Evolutionary conservation across 1,140 invertebrate genomes (phyloP).

Genomic region (Apis mellifera): Amel_HAv3.1 CM009933.2:5841501-5842000

Average conservation of each 20-base stretch:
- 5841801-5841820: not conserved
- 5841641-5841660: constrained; percentile 50
- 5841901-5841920: not conserved
- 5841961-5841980: too few relatives aligned
- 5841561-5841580: constrained; percentile 36
- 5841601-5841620: constrained; percentile 59
- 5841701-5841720: not conserved
- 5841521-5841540: constrained; percentile 23
- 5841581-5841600: constrained; percentile 65
- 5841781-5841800: constrained; percentile 20
- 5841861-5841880: not conserved
- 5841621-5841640: constrained; percentile 71
- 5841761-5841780: not conserved
- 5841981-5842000: too few relatives aligned
- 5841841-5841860: not conserved
- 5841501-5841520: constrained; percentile 19
- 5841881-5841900: not conserved
- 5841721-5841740: constrained; percentile 23
- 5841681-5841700: constrained; percentile 58
- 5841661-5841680: constrained; percentile 44
- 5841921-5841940: not conserved
- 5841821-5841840: not conserved
- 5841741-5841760: not conserved
- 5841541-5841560: constrained; percentile 52
- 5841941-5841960: not conserved